Base-by-base conservation (phyloP, 30 jellyfish, hydroid and myxozoan genomes). In the Cassiopea xamachana region DNA sequence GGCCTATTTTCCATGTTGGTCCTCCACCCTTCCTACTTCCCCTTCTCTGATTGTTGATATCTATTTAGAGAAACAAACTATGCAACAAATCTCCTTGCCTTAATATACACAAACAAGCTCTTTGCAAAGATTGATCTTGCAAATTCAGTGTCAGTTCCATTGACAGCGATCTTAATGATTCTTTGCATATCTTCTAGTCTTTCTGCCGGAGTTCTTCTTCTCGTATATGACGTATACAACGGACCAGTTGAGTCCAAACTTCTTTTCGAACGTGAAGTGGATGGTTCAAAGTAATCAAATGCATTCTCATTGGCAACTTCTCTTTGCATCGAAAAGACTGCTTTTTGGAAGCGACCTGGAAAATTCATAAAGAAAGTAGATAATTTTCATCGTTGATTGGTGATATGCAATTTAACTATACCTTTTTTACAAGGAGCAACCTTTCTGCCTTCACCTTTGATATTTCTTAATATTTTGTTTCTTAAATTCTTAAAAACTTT, bases 41-140 rank as follows among this genome's bases (percentile, higher is more conserved):
- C 39, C 39, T 27, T 27, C 39, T 27, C 39, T 27, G 39, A 27
- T 27, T 27, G 39, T 27, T 27, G 39, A 27, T 27, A 27, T 27
- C 39, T 27, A 27, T 27, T 27, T 27, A 27, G 39, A 27, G 39
- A 27, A 27, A 27, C 39, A 27, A 27, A 27, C 39, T 27, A 27
- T 27, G 39, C 39, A 27, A 27, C 39, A 27, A 27, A 27, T 27
- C 39, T 27, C 7, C 87, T 76, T 77, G 90, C 98, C 95, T 94
- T 81, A 45, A 94, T 81, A 69, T 77, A 90, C 43, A 86, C 85
- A 86, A 48, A 89, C 70, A 94, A 64, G 47, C 92, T 48, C 75
- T 90, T 94, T 83, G 94, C 98, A 58, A 94, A 77, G n/a, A 74
- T 73, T 10, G 97, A 59, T 47, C 98, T 93, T 45, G 98, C 98